Evolutionary conservation across 2,888 invertebrate species (phyloP), one percentile per base, ranked within the genome.

Genomic region (Amiota mariae): DNA sequence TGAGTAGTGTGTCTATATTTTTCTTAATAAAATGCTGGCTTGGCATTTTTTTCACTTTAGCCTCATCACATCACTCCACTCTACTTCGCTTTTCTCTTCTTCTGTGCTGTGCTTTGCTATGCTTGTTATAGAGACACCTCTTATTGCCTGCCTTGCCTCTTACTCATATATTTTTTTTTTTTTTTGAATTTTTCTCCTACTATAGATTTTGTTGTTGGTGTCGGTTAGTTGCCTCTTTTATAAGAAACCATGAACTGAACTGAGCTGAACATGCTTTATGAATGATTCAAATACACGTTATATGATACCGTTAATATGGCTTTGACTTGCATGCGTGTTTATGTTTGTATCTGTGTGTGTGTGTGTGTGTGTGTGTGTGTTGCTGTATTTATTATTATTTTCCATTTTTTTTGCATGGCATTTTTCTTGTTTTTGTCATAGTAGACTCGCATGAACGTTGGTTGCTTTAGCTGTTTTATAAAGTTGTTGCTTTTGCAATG

Each of bases 241-340:
- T 36, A 6, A 36, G 36, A 36, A 36, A 36, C 36, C 36, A 24
- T 51, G 59, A 11, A 24, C 36, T 36, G 36, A 13, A 18, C 24
- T 20, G 54, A 8, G 36, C n/a, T 18, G 56, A 80, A 82, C 85
- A 84, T 84, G 86, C 83, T 85, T 83, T 85, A 84, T 83, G 83
- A 83, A 83, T 83, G 83, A 83, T 85, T 83, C 83, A 83, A 85
- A 84, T 82, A 85, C 85, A 85, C 82, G 85, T 84, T 84, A 78
- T 85, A 75, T 78, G 79, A 79, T 82, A 79, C 83, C 85, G 85
- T 82, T 83, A 83, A 82, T 72, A 64, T 46, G 54, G 12, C 46
- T 51, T 47, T 72, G 15, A 47, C 54, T 48, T 56, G 51, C 70
- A 36, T 24, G 51, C 72, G 68, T 73, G 72, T 77, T 77, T 80